phyloP scores from a whole-genome alignment of 2,797 vertebrate genomes.

The Microchirus variegatus region DNA sequence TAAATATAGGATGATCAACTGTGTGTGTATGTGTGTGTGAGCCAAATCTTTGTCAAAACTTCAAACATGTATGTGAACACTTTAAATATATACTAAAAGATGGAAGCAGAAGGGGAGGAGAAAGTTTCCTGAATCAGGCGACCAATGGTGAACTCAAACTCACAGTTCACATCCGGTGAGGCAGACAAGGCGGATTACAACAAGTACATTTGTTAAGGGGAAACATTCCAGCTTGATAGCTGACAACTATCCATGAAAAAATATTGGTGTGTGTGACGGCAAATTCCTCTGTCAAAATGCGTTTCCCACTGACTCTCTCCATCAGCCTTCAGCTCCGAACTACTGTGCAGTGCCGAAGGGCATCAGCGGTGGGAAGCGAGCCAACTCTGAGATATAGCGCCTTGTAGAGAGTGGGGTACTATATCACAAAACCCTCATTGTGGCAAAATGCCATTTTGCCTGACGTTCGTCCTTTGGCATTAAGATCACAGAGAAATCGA shows the following conservation, averaged over 20 bases:
- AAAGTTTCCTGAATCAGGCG: background rate
- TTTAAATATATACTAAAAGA: background rate
- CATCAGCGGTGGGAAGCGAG: constrained; percentile 43
- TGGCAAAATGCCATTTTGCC: constrained; percentile 37
- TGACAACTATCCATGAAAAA: constrained; percentile 36
- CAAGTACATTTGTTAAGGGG: constrained; percentile 18
- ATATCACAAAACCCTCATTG: constrained; percentile 58
- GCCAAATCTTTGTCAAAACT: too few relatives aligned
- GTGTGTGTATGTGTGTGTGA: too few relatives aligned
- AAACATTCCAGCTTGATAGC: constrained; percentile 50
- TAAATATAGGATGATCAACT: too few relatives aligned
- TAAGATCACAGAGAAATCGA: constrained; percentile 34
- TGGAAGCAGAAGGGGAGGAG: background rate
- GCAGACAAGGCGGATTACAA: constrained; percentile 12
- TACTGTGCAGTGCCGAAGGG: constrained; percentile 32
- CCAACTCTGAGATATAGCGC: constrained; percentile 45
- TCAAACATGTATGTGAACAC: too few relatives aligned
- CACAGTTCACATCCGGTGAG: background rate
- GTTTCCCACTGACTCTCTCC: constrained; percentile 38
- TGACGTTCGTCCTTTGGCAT: constrained; percentile 44
- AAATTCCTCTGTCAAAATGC: constrained; percentile 46
- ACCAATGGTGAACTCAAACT: background rate
- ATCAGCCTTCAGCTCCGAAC: constrained; percentile 30
- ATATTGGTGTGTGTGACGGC: constrained; percentile 36
- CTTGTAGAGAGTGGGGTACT: constrained; percentile 17